These are phyloP conservation scores for Typhlichthys eigenmanni DNA, from an alignment of 2,797 vertebrate species.

Conservation along the genomic window DNA sequence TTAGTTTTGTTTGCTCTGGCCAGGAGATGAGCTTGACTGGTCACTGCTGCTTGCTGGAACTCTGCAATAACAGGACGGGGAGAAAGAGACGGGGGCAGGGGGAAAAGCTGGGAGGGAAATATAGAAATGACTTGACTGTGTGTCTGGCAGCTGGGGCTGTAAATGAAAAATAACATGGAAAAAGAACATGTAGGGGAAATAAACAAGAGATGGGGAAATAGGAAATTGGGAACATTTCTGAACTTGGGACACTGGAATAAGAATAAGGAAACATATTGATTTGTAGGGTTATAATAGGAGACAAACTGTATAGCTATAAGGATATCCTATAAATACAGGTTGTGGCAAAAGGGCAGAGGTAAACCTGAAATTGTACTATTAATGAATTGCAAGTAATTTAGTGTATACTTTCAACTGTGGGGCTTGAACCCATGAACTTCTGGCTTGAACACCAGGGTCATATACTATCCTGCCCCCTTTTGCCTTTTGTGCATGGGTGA, in stretches of 20 bases:
- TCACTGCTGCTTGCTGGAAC: conserved; percentile 74
- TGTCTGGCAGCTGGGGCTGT: conserved; percentile 3
- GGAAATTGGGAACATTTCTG: neutral
- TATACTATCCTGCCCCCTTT: too few species aligned
- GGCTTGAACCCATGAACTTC: too few species aligned
- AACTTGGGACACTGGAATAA: neutral
- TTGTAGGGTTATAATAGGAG: neutral
- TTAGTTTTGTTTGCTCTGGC: conserved; percentile 84
- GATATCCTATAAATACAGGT: too few species aligned
- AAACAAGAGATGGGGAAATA: neutral
- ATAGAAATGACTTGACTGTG: conserved; percentile 40
- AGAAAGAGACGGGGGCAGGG: conserved; percentile 30
- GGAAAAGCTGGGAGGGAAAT: conserved; percentile 8
- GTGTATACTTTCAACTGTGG: too few species aligned
- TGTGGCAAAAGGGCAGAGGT: too few species aligned
- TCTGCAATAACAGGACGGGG: conserved; percentile 64
- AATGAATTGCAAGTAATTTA: too few species aligned
- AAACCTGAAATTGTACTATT: too few species aligned
- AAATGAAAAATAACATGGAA: neutral
- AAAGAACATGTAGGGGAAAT: neutral
- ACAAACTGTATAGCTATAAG: neutral
- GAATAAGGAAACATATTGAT: neutral
- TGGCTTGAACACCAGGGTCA: too few species aligned
- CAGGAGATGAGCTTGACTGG: conserved; percentile 84
- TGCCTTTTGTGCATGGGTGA: too few species aligned